Percentiles rank a stretch among this genome's conserved stretches.
phyloP scores from a whole-genome alignment of 2,113 vertebrate genomes.

The Protobothrops mucrosquamatus region DNA sequence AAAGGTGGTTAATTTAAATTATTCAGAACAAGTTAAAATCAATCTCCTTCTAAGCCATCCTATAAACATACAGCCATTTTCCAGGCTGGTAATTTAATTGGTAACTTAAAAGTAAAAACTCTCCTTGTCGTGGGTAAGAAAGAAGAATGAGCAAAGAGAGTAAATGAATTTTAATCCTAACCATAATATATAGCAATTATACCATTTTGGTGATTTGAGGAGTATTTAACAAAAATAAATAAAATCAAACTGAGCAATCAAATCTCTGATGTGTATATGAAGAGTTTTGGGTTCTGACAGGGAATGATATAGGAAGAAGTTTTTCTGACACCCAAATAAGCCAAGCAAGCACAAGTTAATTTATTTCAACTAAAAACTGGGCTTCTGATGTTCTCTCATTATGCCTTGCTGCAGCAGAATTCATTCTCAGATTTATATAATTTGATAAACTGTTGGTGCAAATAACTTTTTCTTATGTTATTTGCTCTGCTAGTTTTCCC shows the following conservation, averaged over 20 bases:
- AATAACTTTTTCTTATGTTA: neutral
- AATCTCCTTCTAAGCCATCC: neutral
- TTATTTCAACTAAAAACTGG: neutral
- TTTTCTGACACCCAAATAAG: neutral
- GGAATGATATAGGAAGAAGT: neutral
- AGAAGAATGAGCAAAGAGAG: neutral
- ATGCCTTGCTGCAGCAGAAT: neutral
- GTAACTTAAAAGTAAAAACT: neutral
- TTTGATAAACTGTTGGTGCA: neutral
- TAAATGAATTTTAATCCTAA: neutral
- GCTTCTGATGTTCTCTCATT: neutral
- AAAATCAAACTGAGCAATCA: neutral
- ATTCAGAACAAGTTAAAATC: neutral
- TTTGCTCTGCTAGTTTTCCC: neutral
- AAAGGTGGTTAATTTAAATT: neutral
- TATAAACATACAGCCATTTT: neutral
- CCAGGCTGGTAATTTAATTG: neutral
- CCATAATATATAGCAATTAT: neutral
- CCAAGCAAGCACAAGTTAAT: neutral
- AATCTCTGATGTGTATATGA: neutral
- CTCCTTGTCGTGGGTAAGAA: neutral
- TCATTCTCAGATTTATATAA: neutral
- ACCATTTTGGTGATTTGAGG: neutral
- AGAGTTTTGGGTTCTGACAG: neutral
- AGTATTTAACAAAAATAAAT: neutral